Evolutionary conservation across 2,113 vertebrate species (phyloP).

Genomic region (Pituophis catenifer): DNA sequence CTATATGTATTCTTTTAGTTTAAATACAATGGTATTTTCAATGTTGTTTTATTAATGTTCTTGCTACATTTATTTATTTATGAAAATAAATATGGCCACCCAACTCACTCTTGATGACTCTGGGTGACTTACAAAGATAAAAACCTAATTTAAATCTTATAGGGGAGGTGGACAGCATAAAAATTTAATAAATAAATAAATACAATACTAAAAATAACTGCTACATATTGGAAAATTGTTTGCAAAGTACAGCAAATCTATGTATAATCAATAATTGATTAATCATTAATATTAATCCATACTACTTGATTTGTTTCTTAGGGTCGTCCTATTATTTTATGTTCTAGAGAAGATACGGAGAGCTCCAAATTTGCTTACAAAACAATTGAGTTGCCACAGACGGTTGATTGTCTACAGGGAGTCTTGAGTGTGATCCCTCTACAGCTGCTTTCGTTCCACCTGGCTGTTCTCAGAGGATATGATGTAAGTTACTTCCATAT

Average conservation of each 20-base stretch:
- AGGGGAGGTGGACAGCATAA: not conserved
- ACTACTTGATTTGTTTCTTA: slow-evolving; percentile 50
- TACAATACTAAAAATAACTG: not conserved
- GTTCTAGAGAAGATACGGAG: slow-evolving; percentile 85
- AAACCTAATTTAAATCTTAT: not conserved
- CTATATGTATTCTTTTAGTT: not conserved
- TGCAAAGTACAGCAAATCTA: not conserved
- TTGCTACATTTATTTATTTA: not conserved
- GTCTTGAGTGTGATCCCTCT: slow-evolving; percentile 91
- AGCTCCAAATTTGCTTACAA: slow-evolving; percentile 84
- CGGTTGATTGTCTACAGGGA: slow-evolving; percentile 94
- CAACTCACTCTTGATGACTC: not conserved
- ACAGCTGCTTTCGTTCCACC: slow-evolving; percentile 93
- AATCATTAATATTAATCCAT: not conserved
- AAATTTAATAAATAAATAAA: not conserved
- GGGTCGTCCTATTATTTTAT: slow-evolving; percentile 94
- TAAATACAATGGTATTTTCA: not conserved
- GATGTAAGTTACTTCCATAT: slow-evolving; percentile 77
- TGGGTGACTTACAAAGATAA: not conserved
- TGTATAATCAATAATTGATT: not conserved
- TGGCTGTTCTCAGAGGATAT: slow-evolving; percentile 92
- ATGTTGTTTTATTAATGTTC: not conserved
- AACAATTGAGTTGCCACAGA: slow-evolving; percentile 88
- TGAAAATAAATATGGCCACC: not conserved
- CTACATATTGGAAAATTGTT: not conserved